phyloP scores from a whole-genome alignment of 2,888 invertebrate species.

The Colostygia pectinataria region DNA sequence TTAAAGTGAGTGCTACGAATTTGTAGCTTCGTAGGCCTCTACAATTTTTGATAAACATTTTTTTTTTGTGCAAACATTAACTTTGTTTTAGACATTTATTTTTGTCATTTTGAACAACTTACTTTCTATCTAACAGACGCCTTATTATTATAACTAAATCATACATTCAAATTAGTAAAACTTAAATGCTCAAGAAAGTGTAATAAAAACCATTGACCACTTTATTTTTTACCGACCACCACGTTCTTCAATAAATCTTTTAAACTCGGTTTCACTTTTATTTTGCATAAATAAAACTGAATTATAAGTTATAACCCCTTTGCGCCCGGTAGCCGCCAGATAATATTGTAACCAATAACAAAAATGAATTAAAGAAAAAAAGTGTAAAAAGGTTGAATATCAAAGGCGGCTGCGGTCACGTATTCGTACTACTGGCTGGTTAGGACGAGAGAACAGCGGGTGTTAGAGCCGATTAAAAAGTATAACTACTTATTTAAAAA shows the following conservation, averaged over 20 bases:
- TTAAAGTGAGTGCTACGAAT: too few species aligned
- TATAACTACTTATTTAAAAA: constrained; percentile 59
- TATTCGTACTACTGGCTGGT: constrained; percentile 59
- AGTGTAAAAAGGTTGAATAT: constrained; percentile 66
- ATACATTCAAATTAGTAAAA: constrained; percentile 13
- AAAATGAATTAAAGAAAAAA: constrained; percentile 72
- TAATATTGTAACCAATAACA: constrained; percentile 79
- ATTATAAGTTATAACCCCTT: constrained; percentile 80
- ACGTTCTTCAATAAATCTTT: constrained; percentile 69
- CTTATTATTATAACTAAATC: constrained; percentile 3
- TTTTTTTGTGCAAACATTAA: too few species aligned
- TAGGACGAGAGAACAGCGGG: constrained; percentile 75
- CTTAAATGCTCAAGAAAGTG: constrained; percentile 11
- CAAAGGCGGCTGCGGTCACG: constrained; percentile 80
- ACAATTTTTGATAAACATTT: too few species aligned
- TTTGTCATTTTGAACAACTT: constrained; percentile 17
- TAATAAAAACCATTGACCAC: constrained; percentile 18
- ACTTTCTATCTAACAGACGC: background rate
- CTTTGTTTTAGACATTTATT: too few species aligned
- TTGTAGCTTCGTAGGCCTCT: too few species aligned
- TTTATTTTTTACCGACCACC: constrained; percentile 47
- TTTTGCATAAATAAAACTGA: constrained; percentile 82
- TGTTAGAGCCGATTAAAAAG: constrained; percentile 66
- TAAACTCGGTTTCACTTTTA: constrained; percentile 61
- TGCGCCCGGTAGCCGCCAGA: constrained; percentile 79